Percentiles rank a stretch among this genome's conserved stretches.
phyloP scores from a whole-genome alignment of 1,140 invertebrate species.

The Schlechtendalia chinensis region DNA sequence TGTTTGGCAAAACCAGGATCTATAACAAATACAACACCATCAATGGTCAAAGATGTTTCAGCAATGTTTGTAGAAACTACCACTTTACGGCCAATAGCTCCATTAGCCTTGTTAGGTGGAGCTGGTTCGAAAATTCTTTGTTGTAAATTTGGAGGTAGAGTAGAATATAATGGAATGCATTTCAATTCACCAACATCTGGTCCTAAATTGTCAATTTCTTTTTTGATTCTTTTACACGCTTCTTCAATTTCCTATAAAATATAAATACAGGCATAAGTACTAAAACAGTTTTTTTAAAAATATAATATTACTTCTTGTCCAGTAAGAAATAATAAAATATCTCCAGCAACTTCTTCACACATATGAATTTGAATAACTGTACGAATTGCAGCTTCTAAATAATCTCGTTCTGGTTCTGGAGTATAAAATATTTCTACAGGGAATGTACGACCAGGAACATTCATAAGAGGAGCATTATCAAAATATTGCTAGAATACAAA shows the following conservation, averaged over 20 bases:
- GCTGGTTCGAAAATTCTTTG: constrained; percentile 96
- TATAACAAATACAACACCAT: constrained; percentile 99
- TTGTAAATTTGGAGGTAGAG: constrained; percentile 94
- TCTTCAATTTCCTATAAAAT: constrained; percentile 91
- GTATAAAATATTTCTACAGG: constrained; percentile 99
- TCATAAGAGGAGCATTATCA: constrained; percentile 97
- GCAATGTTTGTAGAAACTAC: constrained; percentile 99
- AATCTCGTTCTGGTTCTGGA: constrained; percentile 96
- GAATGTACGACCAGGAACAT: constrained; percentile 94
- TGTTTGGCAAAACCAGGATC: constrained; percentile 99
- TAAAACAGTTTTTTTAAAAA: not conserved
- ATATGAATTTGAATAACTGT: constrained; percentile 99
- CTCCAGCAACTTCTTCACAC: constrained; percentile 93
- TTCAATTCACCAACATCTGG: constrained; percentile 95
- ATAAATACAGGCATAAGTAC: not conserved
- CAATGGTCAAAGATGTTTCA: constrained; percentile 98
- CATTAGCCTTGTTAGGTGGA: constrained; percentile 87
- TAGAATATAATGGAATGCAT: constrained; percentile 98
- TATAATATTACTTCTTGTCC: constrained; percentile 66
- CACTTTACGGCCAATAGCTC: constrained; percentile 90
- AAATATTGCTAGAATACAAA: constrained; percentile 75
- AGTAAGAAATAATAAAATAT: constrained; percentile 95
- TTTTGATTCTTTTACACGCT: constrained; percentile 95
- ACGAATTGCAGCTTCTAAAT: constrained; percentile 96
- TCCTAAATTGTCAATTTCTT: constrained; percentile 95